phyloP scores from a whole-genome alignment of 1,140 invertebrate species.

The Thalassaphorura encarpata region DNA sequence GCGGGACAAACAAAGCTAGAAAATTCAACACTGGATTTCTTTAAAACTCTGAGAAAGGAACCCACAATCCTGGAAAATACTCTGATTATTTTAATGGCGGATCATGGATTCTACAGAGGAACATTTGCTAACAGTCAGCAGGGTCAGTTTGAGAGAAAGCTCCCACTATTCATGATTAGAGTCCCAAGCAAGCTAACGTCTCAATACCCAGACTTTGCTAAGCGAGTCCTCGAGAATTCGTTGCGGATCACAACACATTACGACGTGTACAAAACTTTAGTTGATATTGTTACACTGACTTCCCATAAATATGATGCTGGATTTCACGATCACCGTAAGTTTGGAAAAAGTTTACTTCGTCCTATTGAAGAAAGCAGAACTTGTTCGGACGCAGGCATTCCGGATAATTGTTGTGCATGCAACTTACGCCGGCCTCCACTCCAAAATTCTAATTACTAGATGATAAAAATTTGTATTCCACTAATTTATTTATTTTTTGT shows the following conservation, averaged over 20 bases:
- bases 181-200: background rate
- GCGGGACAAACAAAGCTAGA: background rate
- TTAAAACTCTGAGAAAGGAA: background rate
- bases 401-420: background rate
- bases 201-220: background rate
- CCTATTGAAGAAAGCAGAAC: background rate
- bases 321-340: background rate
- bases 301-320: background rate
- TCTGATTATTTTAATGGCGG: constrained; percentile 1
- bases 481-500: too few relatives aligned
- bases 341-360: background rate
- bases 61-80: constrained; percentile 8
- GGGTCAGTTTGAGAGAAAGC: constrained; percentile 7
- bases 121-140: background rate
- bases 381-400: background rate
- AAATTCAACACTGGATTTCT: constrained; percentile 1
- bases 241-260: background rate
- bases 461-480: too few relatives aligned
- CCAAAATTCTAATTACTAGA: too few relatives aligned
- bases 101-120: constrained; percentile 6
- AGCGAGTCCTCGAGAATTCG: background rate
- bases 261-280: constrained; percentile 3
- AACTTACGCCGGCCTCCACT: background rate
- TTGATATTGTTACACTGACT: background rate
- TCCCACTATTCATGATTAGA: constrained; percentile 6